Base-by-base conservation (phyloP, 2,113 vertebrate species). In the Anolis sagrei region DNA sequence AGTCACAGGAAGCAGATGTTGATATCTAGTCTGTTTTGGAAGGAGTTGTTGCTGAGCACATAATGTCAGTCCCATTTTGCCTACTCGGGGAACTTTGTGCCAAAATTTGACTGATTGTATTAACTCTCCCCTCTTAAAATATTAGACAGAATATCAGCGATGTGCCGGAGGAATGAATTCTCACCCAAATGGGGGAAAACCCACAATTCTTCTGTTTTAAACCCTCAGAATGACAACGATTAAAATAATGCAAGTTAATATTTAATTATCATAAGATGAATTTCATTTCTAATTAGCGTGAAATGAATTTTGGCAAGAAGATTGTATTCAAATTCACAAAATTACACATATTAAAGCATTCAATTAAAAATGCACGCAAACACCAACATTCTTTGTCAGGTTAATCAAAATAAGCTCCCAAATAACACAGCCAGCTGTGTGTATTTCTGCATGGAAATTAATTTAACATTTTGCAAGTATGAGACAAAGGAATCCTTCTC, bases 401-500 rank as follows among this genome's bases (percentile, higher is more conserved):
- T 49, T 74, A 48, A 62, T 91, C 74, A 88, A 91, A 80, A 32
- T 72, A 36, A 76, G 87, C 68, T n/a, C 84, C 4, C 82, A 68
- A 68, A 29, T 68, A 68, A 4, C 19, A 62, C 32, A 82, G 83
- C 81, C 85, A 88, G 0, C 69, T 83, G 61, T 48, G 90, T 39
- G 51, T 89, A 93, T 54, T 88, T 87, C 69, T 87, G 89, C 61
- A 66, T 39, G 77, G 89, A 75, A 4, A 68, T 84, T 14, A 92
- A 84, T 80, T 61, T 91, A 92, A 84, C 78, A 32, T 58, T 91
- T 90, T 89, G 79, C 79, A 87, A 48, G 79, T 86, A 79, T 91
- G 64, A 82, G 36, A 27, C 8, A 66, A 78, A 70, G 27, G 48
- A 44, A 68, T 85, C 51, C 64, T 72, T 86, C 75, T 89, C 69